Conservation (phyloP, 1,140 invertebrate species). For the Hyles euphorbiae region DNA sequence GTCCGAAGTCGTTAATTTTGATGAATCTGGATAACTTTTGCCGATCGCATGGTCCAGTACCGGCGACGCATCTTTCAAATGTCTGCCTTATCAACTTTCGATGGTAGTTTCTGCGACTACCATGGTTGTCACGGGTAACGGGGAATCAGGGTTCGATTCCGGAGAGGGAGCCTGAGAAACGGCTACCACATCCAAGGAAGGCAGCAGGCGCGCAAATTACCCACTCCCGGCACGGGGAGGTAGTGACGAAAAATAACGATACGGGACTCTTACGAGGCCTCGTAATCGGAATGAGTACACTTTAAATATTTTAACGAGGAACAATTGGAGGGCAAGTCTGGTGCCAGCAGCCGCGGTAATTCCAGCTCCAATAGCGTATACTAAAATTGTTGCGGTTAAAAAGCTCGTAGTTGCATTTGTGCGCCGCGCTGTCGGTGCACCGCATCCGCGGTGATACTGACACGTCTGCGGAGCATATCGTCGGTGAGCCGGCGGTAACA, state of each 20-base stretch:
- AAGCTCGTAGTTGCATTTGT: constrained; percentile 85
- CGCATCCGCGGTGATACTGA: constrained; percentile 75
- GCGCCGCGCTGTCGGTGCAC: constrained; percentile 78
- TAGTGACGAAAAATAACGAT: constrained; percentile 94
- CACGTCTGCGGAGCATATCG: constrained; percentile 67
- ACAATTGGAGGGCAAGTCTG: constrained; percentile 94
- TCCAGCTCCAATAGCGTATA: constrained; percentile 94
- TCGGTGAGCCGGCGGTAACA: constrained; percentile 58
- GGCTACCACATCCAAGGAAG: constrained; percentile 95
- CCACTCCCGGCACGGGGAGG: constrained; percentile 87
- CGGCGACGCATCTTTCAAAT: constrained; percentile 90
- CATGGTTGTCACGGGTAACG: constrained; percentile 89
- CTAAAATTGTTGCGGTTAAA: constrained; percentile 90
- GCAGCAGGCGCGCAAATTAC: constrained; percentile 93
- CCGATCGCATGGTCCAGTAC: constrained; percentile 84
- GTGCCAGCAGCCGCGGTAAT: constrained; percentile 94
- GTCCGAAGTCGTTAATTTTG: constrained; percentile 77
- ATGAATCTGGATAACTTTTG: constrained; percentile 89
- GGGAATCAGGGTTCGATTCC: constrained; percentile 82
- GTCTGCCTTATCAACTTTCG: constrained; percentile 92
- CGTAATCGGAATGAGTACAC: constrained; percentile 93
- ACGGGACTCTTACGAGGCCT: constrained; percentile 85
- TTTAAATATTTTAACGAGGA: constrained; percentile 93
- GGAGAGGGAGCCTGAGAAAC: constrained; percentile 92
- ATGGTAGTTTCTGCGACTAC: constrained; percentile 87